Evolutionary conservation across 2,888 invertebrate species (phyloP), one percentile per base, ranked within the genome.

Genomic region (Galeruca laticollis): DNA sequence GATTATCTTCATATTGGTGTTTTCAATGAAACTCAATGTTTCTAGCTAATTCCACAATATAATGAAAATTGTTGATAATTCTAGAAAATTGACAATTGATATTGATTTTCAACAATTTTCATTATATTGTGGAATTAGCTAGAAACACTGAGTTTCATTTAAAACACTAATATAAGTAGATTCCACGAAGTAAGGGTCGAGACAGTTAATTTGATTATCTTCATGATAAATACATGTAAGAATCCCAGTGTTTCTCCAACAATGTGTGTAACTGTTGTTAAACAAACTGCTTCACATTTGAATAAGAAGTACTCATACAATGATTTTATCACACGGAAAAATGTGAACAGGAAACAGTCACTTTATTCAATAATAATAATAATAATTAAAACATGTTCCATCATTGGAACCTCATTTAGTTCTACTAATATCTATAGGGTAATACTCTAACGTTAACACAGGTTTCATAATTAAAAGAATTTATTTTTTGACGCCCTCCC

Each of bases 271-370:
- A 40, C 11, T 40, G 11, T 13, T 13, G 11, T 13, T 13, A 4
- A 40, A 40, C 11, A 13, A 40, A 40, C 11, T 40, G 11, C 2
- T 11, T 40, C 37, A 40, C 2, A 13, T 40, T 40, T 40, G 13
- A 40, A 47, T 47, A 47, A 47, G 15, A 47, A 15, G 15, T 13
- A 15, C 26, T 26, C 5, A 0, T 0, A 26, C 26, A 26, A 18
- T 10, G 51, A 52, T 52, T 20, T 20, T 20, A 49, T 49, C 49
- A 49, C 15, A 49, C 3, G 13, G 2, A 52, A 20, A 26, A 21
- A 52, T 52, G 10, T 26, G 21, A 52, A 52, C 51, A 52, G 51
- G 51, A 52, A 52, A 21, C n/a, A 13, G 21, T 52, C n/a, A 13
- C 20, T 52, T 52, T 52, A 11, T 52, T 52, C 20, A 21, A 20